These are phyloP conservation scores for Pseudanteris insignis DNA, from an alignment of 2,888 invertebrate species.

Conservation along the genomic window DNA sequence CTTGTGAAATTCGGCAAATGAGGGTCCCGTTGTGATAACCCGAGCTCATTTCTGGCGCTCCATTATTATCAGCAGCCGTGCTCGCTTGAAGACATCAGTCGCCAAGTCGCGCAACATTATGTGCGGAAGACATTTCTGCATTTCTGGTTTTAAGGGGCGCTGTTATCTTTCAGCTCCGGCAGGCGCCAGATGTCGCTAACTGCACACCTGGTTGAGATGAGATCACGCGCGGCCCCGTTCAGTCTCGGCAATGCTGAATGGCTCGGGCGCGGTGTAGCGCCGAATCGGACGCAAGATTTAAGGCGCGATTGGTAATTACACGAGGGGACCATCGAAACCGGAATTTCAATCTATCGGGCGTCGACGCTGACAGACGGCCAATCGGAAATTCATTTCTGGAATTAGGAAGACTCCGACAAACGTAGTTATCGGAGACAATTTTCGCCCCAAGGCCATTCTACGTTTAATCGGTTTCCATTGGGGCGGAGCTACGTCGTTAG, in stretches of 20 bases:
- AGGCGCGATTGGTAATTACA: slow-evolving; percentile 35
- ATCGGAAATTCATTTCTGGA: slow-evolving; percentile 37
- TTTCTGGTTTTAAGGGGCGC: slow-evolving; percentile 9
- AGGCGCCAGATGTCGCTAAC: slow-evolving; percentile 58
- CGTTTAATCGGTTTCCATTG: slow-evolving; percentile 23
- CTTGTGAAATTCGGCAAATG: slow-evolving; percentile 6
- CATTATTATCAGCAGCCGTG: slow-evolving; percentile 8
- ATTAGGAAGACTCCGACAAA: slow-evolving; percentile 24
- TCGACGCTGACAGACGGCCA: slow-evolving; percentile 31
- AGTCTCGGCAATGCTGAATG: no score
- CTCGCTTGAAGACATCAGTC: slow-evolving; percentile 25
- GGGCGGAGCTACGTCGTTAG: slow-evolving; percentile 11
- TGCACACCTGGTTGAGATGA: slow-evolving; percentile 46
- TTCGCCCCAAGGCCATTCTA: slow-evolving; percentile 15
- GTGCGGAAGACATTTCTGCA: slow-evolving; percentile 21
- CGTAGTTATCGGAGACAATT: slow-evolving; percentile 17
- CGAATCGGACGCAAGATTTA: slow-evolving; percentile 30
- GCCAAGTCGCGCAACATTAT: slow-evolving; percentile 15
- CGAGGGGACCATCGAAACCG: slow-evolving; percentile 24
- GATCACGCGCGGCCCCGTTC: slow-evolving; percentile 16
- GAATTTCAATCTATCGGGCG: slow-evolving; percentile 40
- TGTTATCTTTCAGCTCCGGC: slow-evolving; percentile 18
- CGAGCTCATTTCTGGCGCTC: slow-evolving; percentile 7
- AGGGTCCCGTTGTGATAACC: slow-evolving; percentile 8
- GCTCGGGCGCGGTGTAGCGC: slow-evolving; percentile 1